Base-by-base conservation (phyloP, 1,140 invertebrate genomes). In the Theocolax elegans region DNA sequence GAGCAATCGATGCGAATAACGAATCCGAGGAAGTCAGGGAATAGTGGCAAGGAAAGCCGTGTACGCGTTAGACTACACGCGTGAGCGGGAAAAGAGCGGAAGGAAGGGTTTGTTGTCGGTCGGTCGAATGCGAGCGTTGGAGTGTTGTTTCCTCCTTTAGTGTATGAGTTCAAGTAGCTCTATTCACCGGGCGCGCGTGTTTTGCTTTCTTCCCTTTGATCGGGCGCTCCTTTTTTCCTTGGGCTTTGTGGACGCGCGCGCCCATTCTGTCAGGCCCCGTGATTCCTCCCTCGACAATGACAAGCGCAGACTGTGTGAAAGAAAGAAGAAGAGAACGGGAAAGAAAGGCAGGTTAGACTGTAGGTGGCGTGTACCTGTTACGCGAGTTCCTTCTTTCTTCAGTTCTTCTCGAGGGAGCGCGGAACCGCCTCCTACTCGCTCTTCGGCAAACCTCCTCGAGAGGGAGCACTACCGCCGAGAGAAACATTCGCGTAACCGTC, bases 341-440 rank as follows among this genome's bases (percentile, higher is more conserved):
- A 29, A 35, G 25, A 29, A 4, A 29, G 13, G 23, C 53, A 58
- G 65, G 42, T 49, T 66, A 59, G 21, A 8, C 54, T 49, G 42
- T 67, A 67, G 54, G 65, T 67, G 65, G 46, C 46, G 23, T 29
- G 46, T 68, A 68, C 66, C 66, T 68, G 66, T 60, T 59, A 15
- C 65, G 64, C 25, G 27, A 29, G 53, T 17, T 10, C 15, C 40
- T 9, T 46, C 1, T 59, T 7, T 17, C 40, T 21, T n/a, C 2
- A n/a, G 1, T 31, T 62, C 42, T 17, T 31, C 51, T 31, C 29
- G 13, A 35, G 29, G 29, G 7, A 40, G 12, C n/a, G 15, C 13
- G 48, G 48, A 42, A n/a, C 27, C 29, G 31, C 46, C 48, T 12
- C 13, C 56, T 44, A 59, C 15, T 51, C 9, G 9, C 19, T 13